A percentile compares a stretch with the other conserved stretches of the same genome.
phyloP scores from a whole-genome alignment of 2,113 vertebrate genomes.

The Tyto alba region DNA sequence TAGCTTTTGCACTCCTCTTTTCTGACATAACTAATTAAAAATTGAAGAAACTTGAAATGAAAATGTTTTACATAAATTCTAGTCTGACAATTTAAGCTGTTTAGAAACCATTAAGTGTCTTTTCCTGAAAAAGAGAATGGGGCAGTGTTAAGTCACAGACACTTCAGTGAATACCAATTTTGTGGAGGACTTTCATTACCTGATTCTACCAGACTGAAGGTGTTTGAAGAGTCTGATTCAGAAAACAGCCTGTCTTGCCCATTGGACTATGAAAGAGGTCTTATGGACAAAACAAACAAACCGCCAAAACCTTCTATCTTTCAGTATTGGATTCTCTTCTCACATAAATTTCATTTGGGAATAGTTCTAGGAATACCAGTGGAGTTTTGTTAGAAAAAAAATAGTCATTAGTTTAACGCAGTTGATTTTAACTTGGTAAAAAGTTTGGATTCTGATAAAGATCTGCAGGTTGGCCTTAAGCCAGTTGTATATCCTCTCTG shows the following conservation, averaged over 20 bases:
- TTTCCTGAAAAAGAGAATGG: not conserved
- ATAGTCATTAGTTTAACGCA: not conserved
- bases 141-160: not conserved
- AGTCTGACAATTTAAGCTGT: not conserved
- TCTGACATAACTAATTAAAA: not conserved
- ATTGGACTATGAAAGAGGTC: not conserved
- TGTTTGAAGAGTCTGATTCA: not conserved
- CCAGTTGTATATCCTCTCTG: not conserved
- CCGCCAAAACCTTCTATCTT: not conserved
- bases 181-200: not conserved
- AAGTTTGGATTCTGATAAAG: not conserved
- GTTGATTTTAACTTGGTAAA: not conserved
- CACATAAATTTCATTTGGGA: not conserved
- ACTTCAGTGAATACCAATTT: not conserved
- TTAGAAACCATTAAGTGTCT: not conserved
- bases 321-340: not conserved
- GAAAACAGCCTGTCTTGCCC: not conserved
- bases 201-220: not conserved
- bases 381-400: not conserved
- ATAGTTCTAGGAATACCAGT: not conserved
- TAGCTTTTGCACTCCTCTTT: not conserved
- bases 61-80: not conserved
- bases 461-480: not conserved
- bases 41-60: not conserved
- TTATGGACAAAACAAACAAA: not conserved